Evolutionary conservation across 92 coral and sea anemone genomes (phyloP).

Genomic region (Bergia puertoricense): DNA sequence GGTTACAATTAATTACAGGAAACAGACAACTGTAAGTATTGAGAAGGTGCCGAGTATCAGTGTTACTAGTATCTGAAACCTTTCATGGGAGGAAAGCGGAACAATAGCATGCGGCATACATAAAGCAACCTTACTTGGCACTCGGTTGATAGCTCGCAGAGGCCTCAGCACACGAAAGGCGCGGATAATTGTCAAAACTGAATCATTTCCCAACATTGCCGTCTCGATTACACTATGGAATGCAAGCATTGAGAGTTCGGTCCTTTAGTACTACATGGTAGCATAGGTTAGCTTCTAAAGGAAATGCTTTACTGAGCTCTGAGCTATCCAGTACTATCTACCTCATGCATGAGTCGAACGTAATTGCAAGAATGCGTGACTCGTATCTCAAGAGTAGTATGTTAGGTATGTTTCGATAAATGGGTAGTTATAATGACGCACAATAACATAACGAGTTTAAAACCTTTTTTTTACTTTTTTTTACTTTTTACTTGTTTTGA

Average conservation of each 20-base stretch:
- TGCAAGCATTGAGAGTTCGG: neutral
- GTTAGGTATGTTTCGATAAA: no score
- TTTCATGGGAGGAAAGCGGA: neutral
- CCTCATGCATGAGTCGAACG: no score
- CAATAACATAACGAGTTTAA: no score
- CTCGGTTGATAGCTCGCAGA: conserved; percentile 95
- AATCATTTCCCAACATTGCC: conserved; percentile 61
- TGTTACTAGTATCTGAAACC: neutral
- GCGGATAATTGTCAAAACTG: conserved; percentile 78
- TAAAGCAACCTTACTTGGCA: conserved; percentile 80
- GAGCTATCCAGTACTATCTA: no score
- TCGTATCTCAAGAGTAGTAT: no score
- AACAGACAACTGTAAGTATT: neutral
- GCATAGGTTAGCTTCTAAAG: neutral
- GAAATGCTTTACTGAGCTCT: no score
- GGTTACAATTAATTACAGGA: neutral
- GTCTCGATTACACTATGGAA: conserved; percentile 78
- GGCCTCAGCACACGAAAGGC: conserved; percentile 97
- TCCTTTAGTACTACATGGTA: neutral
- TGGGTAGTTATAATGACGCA: no score
- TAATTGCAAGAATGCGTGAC: no score
- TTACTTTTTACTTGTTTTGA: no score
- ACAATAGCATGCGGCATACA: neutral
- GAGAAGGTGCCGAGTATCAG: no score
- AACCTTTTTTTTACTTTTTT: no score